Base-by-base conservation (phyloP, 2,113 vertebrate species). In the Leptodactylus fuscus region DNA sequence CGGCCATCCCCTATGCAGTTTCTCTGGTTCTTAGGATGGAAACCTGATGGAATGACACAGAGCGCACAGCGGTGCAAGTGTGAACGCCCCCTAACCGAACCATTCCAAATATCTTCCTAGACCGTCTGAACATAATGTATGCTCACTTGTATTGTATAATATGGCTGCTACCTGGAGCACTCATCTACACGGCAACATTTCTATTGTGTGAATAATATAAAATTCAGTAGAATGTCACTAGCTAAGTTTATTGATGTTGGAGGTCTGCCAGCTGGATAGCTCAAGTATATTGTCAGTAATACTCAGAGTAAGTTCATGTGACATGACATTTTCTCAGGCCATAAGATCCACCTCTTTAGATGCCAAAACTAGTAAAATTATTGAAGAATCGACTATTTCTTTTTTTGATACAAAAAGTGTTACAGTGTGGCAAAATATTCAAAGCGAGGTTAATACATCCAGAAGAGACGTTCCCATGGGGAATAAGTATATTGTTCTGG, bases 201-300 rank as follows among this genome's bases (percentile, higher is more conserved):
- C 20, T 22, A 53, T 49, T 78, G 75, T 55, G 24, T 36, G 49
- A 78, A 48, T 78, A 78, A 22, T 24, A 34, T 73, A 24, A 24
- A 44, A 73, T 44, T n/a, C 27, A 22, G 11, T 32, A 51, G 6
- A 78, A 34, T 55, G 29, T 55, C 75, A 38, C 29, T n/a, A 22
- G 49, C 32, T 22, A 22, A 36, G 49, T 22, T 55, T 34, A 78
- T 34, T 53, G 29, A n/a, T 49, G 49, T 36, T 55, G 49, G 48
- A 78, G 29, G 18, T 10, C 49, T 78, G 48, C 75, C 49, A 78
- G 29, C 1, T 78, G 29, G 49, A 36, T 34, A 36, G 32, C 10
- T 55, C 18, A 34, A 78, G 11, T 76, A 51, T 32, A 20, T 76
- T 78, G 75, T 53, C 49, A 55, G 7, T n/a, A 34, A 36, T 55